These are phyloP conservation scores for Onychorhynchus coronatus DNA, from an alignment of 2,113 vertebrate genomes.

Conservation along the genomic window DNA sequence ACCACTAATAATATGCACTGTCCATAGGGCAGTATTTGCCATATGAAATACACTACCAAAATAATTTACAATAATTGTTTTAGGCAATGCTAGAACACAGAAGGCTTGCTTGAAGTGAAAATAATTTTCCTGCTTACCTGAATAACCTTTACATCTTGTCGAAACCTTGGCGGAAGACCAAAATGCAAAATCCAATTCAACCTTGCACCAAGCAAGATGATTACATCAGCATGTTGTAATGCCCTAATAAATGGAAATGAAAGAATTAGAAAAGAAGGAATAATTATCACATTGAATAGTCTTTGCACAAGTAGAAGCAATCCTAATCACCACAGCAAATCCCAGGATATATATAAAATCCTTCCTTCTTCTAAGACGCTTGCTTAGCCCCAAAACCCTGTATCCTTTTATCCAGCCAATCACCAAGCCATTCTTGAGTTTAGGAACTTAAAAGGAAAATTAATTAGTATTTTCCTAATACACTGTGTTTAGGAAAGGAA, in stretches of 20 bases:
- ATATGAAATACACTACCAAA: not conserved
- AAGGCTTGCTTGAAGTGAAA: not conserved
- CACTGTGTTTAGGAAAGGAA: not conserved
- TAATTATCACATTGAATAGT: not conserved
- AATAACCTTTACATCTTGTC: constrained; percentile 85
- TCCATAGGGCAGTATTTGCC: not conserved
- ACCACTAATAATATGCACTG: not conserved
- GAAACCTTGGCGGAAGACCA: constrained; percentile 90
- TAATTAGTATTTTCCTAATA: not conserved
- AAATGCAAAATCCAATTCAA: constrained; percentile 98
- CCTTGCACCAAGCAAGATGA: constrained; percentile 90
- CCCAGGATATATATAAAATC: not conserved
- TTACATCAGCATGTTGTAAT: constrained; percentile 87
- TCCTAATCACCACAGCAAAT: not conserved
- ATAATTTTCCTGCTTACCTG: constrained; percentile 76
- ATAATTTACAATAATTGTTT: not conserved
- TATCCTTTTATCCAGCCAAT: not conserved
- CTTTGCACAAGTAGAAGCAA: constrained; percentile 14
- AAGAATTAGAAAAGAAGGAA: not conserved
- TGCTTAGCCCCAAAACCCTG: not conserved
- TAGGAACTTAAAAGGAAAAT: not conserved
- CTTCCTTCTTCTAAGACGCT: not conserved
- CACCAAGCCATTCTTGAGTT: not conserved
- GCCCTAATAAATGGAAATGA: constrained; percentile 76
- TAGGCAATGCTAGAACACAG: not conserved